These are phyloP conservation scores for Drosophila leontia DNA, from an alignment of 1,140 invertebrate genomes.

Conservation along the genomic window DNA sequence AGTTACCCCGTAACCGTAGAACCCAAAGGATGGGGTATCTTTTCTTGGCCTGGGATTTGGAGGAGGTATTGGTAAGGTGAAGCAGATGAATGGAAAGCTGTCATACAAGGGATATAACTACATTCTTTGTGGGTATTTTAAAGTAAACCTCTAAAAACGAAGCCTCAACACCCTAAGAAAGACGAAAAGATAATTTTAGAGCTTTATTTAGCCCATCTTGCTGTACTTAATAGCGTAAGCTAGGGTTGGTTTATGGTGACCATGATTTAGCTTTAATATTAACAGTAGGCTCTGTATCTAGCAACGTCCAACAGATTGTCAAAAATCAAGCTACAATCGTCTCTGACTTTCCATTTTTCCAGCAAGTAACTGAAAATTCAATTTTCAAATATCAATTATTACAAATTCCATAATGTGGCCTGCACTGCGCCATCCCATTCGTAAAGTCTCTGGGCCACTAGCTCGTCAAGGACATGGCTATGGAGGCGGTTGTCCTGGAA, in stretches of 20 bases:
- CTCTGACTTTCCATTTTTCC: not conserved
- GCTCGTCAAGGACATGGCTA: constrained; percentile 41
- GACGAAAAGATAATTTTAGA: not conserved
- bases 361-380: not conserved
- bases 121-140: not conserved
- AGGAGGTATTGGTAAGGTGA: not conserved
- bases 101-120: not conserved
- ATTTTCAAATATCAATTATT: constrained; percentile 1
- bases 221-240: too few relatives aligned
- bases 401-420: constrained; percentile 53
- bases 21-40: constrained; percentile 18
- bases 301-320: not conserved
- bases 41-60: constrained; percentile 42
- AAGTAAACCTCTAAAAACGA: not conserved
- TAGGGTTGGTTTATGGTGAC: not conserved
- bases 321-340: not conserved
- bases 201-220: not conserved
- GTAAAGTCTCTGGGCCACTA: constrained; percentile 20
- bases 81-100: not conserved
- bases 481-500: constrained; percentile 51
- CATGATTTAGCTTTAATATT: not conserved
- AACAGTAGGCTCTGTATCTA: constrained; percentile 7
- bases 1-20: constrained; percentile 62
- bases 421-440: constrained; percentile 20
- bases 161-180: not conserved